Evolutionary conservation across 2,888 invertebrate genomes (phyloP), one percentile per base, ranked within the genome.

Genomic region (Archips crataeganus): DNA sequence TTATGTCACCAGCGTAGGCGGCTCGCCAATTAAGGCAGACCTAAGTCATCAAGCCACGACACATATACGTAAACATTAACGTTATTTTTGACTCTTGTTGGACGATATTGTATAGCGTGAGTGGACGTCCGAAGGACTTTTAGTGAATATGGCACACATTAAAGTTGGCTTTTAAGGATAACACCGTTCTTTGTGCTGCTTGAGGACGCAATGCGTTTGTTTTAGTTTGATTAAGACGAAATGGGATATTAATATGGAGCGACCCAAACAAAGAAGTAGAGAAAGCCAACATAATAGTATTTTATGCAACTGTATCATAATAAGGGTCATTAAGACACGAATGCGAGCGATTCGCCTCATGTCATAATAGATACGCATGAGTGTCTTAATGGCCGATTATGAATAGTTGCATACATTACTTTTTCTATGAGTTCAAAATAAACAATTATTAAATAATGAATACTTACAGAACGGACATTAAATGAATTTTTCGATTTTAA

Each of bases 1-100:
- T 81, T 79, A 85, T 84, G 84, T 79, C 81, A 83, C 79, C 77
- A 77, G 84, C 84, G 87, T 87, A 84, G 87, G 86, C 77, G 85
- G 77, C 72, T 78, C 79, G 77, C 81, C 84, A 80, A 80, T 81
- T 83, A 82, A 78, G 80, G 80, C 75, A 71, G 64, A 69, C 64
- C 70, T 65, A 70, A 71, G 77, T 75, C 80, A 82, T 77, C 81
- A 80, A 80, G 82, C 82, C 80, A 79, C 81, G 81, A 82, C 82
- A 82, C 79, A 76, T 80, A 79, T 78, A 78, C 61, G 80, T 82
- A 85, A 88, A 87, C 86, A 86, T 87, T 23, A 89, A 86, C 83
- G 82, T 86, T 86, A 87, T 81, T 82, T 80, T 83, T 79, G 80
- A 84, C 84, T 82, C 79, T 79, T 81, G 75, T 76, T 80, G 82